Base-by-base conservation (phyloP, 2,888 invertebrate species). In the Hypena proboscidalis region DNA sequence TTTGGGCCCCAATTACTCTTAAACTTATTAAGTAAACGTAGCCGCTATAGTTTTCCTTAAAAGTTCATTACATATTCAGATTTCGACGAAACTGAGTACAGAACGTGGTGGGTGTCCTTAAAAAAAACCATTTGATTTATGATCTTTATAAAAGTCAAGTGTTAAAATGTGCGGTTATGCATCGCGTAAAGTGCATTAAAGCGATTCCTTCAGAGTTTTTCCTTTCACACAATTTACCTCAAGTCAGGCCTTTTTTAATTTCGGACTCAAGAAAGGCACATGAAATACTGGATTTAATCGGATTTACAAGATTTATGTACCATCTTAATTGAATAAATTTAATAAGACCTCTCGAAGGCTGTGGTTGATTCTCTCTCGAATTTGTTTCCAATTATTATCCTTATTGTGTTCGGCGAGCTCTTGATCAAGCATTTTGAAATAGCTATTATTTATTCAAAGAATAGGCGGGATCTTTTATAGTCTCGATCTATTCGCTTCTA, bases 131-230 rank as follows among this genome's bases (percentile, higher is more conserved):
- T 26, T 6, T 10, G 20, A 29, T 10, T 30, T 32, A 42, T 4
- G 25, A 4, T 25, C 21, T 17, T 15, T 11, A 43, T 29, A 34
- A 43, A 39, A 11, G 15, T 30, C 31, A 33, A 20, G n/a, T 25
- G 15, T 14, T 32, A 39, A n/a, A 35, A 41, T 34, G 20, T 29
- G 36, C n/a, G 19, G 43, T 25, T 1, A 41, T 41, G 58, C 31
- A 43, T 50, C 27, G 20, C 33, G 14, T 7, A n/a, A 4, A 54
- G 23, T 48, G 54, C 50, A 58, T 62, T 47, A 54, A 45, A 50
- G 45, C 25, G 26, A 39, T 62, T 50, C 22, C 54, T 50, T 39
- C 7, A 11, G 19, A 14, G 27, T 43, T 31, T 38, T 22, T 30
- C 22, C 27, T 36, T 46, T 54, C 46, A 34, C 25, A 21, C 34